Base-by-base conservation (phyloP, 2,797 vertebrate genomes). In the Poeciliopsis turneri region DNA sequence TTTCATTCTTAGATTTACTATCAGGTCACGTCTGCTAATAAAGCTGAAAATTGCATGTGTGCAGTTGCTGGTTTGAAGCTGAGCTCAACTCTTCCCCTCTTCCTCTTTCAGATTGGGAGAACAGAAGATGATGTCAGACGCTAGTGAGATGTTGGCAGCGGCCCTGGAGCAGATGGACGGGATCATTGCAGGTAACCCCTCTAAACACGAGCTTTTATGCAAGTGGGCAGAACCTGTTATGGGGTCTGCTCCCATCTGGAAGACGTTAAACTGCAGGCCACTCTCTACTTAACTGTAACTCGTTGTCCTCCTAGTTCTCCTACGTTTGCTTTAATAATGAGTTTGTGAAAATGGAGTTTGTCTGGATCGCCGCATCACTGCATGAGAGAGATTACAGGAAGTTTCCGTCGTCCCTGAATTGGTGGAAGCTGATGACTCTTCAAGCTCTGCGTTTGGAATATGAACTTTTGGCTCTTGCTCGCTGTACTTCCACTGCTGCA, bases 161-260 rank as follows among this genome's bases (percentile, higher is more conserved):
- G 98, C 98, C 61, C 82, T 99, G 96, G 98, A 99, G 94, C 98
- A 99, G 95, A 99, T 99, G 98, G 98, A 99, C 73, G 98, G 98
- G 25, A 98, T 99, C 84, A 99, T 99, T 88, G 98, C 97, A 97
- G 98, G 98, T 98, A 94, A 90, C 84, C 84, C n/a, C 75, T 74
- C 10, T 74, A 28, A 77, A 49, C 82, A 59, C 74, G 83, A 53
- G 74, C 66, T 41, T 53, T 79, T 55, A 16, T 81, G 74, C 4
- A 89, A 86, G 85, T 86, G 82, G 86, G 80, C 83, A 86, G 81
- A 64, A 79, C 74, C 11, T 51, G 57, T 59, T 39, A n/a, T 59
- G 46, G 87, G 79, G 47, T 87, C 78, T 20, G 41, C 72, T 76
- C 87, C 91, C 93, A 94, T 93, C 90, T 93, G 94, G 91, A 89